These are phyloP conservation scores for Nasalis larvatus DNA, from an alignment of 2,113 vertebrate genomes.

Conservation along the genomic window DNA sequence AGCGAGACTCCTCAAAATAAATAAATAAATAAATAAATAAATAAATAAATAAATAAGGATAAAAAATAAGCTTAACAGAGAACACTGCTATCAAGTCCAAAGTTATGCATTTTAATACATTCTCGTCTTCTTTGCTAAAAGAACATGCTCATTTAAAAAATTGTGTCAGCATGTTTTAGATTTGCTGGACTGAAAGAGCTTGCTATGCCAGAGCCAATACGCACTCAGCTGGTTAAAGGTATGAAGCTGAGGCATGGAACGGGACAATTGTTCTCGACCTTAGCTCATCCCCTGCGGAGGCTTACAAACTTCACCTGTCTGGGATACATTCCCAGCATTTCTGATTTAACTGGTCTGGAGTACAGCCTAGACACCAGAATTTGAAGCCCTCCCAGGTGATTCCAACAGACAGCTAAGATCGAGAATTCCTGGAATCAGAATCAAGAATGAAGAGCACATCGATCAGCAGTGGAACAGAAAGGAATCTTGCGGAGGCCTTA, in stretches of 20 bases:
- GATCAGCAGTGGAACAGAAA: not conserved
- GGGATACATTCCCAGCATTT: not conserved
- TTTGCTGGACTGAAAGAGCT: not conserved
- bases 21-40: too few species aligned
- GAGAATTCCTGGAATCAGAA: not conserved
- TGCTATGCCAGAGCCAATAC: not conserved
- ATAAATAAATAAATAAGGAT: too few species aligned
- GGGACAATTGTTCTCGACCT: not conserved
- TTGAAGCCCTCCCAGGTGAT: not conserved
- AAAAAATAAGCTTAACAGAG: not conserved
- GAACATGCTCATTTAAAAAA: not conserved
- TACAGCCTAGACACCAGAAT: not conserved
- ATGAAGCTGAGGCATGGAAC: not conserved
- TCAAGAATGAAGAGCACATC: not conserved
- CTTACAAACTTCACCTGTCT: not conserved
- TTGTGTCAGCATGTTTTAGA: conserved; percentile 1
- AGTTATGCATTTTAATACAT: not conserved
- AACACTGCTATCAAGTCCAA: not conserved
- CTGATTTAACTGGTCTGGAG: not conserved
- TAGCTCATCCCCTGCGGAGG: not conserved
- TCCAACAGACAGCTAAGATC: not conserved
- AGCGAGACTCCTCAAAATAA: too few species aligned
- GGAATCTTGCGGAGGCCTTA: not conserved
- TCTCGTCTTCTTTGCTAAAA: not conserved
- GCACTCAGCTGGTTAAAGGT: not conserved